Evolutionary conservation across 2,113 vertebrate species (phyloP).

Genomic region (Tragelaphus strepsiceros): DNA sequence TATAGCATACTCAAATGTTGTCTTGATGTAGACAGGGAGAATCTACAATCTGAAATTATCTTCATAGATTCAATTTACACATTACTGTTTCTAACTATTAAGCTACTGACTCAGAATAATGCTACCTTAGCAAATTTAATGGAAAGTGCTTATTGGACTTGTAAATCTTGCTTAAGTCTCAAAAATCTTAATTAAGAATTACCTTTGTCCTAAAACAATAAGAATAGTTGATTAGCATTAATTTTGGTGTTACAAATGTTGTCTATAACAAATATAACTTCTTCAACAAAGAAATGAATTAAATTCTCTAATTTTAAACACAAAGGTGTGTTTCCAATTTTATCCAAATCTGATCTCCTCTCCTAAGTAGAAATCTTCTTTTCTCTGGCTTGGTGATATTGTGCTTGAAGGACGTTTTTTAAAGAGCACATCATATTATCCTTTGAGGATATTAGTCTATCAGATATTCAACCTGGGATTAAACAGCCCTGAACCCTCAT

Average conservation of each 20-base stretch:
- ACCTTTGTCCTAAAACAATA: conserved; percentile 4
- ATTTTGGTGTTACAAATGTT: neutral
- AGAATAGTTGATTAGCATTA: neutral
- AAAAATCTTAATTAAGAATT: conserved; percentile 33
- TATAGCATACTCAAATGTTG: neutral
- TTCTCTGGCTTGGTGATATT: conserved; percentile 10
- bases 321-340: conserved; percentile 29
- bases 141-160: neutral
- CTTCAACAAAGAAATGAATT: conserved; percentile 7
- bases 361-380: neutral
- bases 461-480: conserved; percentile 36
- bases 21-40: neutral
- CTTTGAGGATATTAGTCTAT: neutral
- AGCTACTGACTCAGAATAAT: neutral
- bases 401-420: conserved; percentile 9
- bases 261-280: neutral
- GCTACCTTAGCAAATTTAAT: neutral
- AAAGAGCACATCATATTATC: conserved; percentile 8
- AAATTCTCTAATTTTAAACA: neutral
- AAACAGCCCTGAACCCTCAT: conserved; percentile 42
- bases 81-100: neutral
- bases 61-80: neutral
- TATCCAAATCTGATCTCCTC: neutral
- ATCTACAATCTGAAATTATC: neutral
- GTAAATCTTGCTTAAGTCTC: conserved; percentile 6